Evolutionary conservation across 2,113 vertebrate genomes (phyloP), one percentile per base, ranked within the genome.

Genomic region (Chaetorhynchus papuensis): DNA sequence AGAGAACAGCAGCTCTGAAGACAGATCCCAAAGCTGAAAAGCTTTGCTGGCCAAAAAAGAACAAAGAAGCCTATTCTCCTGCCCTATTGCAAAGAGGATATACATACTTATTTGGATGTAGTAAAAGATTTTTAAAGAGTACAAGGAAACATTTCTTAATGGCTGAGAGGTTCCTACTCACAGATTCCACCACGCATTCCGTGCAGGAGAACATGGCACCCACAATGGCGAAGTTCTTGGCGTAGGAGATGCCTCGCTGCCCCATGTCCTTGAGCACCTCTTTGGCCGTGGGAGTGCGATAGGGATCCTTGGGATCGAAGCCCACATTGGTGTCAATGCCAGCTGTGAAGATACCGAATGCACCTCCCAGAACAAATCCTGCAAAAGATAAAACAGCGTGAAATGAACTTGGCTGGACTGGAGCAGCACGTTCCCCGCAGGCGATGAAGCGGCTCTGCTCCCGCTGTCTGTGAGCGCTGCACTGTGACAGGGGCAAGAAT

Each of bases 231-330:
- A 99, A 99, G 97, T 99, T 99, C 97, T 99, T 99, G 74, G 99
- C 99, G 1, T 99, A 99, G 23, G 99, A 99, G 97, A 99, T 98
- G 85, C 99, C 99, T 93, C 99, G 98, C 97, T 99, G 99, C 4
- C 99, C 99, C 99, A 99, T 99, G 90, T 99, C 99, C 97, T 98
- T 99, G n/a, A 99, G 98, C 57, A 99, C 99, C 91, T 99, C 99
- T 84, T 96, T 98, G 5, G 99, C 99, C 0, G 99, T 99, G 1
- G 99, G 99, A 0, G 99, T 99, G 39, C 97, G 99, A 65, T 99
- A 96, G 0, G 99, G 99, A 94, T 99, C 99, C 98, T 99, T 99
- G 47, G 99, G 99, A 96, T 99, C 99, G 53, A 99, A 98, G 50
- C 99, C 99, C 42, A 99, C 99, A 1, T 99, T 99, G 93, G 99